These are phyloP conservation scores for Penaeus chinensis DNA, from an alignment of 1,140 invertebrate genomes.

Conservation along the genomic window DNA sequence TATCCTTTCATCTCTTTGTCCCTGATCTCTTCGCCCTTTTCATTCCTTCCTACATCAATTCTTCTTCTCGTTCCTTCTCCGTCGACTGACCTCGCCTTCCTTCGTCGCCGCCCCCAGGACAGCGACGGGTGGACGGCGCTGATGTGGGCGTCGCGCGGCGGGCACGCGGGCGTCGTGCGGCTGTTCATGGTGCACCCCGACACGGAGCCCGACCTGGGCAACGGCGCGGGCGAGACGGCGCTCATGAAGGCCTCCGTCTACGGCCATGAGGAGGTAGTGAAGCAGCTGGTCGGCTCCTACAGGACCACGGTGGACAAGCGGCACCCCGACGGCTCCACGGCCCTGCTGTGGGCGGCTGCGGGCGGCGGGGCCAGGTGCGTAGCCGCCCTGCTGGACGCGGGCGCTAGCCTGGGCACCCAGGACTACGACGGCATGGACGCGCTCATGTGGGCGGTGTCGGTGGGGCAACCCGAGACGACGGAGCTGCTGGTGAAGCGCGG, in stretches of 20 bases:
- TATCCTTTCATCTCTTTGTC: too few relatives aligned
- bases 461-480: constrained; percentile 56
- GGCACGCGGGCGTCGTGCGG: constrained; percentile 64
- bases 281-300: constrained; percentile 55
- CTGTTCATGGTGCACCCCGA: constrained; percentile 63
- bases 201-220: constrained; percentile 63
- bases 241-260: constrained; percentile 64
- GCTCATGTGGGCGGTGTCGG: constrained; percentile 63
- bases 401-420: constrained; percentile 37
- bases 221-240: constrained; percentile 64
- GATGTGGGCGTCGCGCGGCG: constrained; percentile 65
- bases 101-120: constrained; percentile 63
- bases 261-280: constrained; percentile 63
- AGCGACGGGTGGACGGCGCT: constrained; percentile 66
- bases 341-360: constrained; percentile 62
- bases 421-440: constrained; percentile 63
- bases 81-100: too few relatives aligned
- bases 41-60: too few relatives aligned
- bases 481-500: constrained; percentile 50
- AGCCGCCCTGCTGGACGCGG: constrained; percentile 50
- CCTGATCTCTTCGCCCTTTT: too few relatives aligned
- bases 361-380: constrained; percentile 55
- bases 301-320: constrained; percentile 60
- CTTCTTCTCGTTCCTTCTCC: too few relatives aligned
- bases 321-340: constrained; percentile 61